Percentiles rank a stretch among this genome's conserved stretches.
Conservation (phyloP, 1,140 invertebrate species). For the Wasmannia auropunctata region DNA sequence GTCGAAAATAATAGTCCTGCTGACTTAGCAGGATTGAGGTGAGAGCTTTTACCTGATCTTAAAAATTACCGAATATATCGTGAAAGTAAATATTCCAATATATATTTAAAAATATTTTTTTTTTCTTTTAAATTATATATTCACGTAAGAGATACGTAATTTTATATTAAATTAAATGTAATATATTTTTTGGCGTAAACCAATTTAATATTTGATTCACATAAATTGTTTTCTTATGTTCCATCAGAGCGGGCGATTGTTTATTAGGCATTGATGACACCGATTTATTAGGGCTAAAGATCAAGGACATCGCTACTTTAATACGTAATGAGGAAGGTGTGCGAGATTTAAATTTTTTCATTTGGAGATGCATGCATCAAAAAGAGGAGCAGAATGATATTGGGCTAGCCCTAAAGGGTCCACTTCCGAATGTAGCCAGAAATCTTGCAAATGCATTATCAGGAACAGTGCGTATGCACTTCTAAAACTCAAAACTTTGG, state of each 20-base stretch:
- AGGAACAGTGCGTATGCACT: slow-evolving; percentile 79
- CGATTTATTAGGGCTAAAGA: slow-evolving; percentile 87
- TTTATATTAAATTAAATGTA: background rate
- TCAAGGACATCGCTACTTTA: slow-evolving; percentile 86
- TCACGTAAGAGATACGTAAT: background rate
- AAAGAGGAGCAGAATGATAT: slow-evolving; percentile 81
- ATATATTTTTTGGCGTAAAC: background rate
- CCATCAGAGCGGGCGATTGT: slow-evolving; percentile 87
- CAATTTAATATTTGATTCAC: background rate
- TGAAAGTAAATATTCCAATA: background rate
- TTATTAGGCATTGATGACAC: slow-evolving; percentile 87
- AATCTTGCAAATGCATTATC: slow-evolving; percentile 82
- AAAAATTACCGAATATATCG: slow-evolving; percentile 1
- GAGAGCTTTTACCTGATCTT: slow-evolving; percentile 26
- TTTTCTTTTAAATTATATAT: background rate
- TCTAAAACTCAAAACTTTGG: background rate
- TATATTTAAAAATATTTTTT: background rate
- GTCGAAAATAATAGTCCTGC: slow-evolving; percentile 80
- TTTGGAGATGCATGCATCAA: slow-evolving; percentile 84
- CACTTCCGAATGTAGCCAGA: slow-evolving; percentile 79
- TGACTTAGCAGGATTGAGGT: slow-evolving; percentile 79
- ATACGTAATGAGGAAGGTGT: slow-evolving; percentile 82
- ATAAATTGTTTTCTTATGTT: slow-evolving; percentile 21
- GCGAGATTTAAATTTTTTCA: slow-evolving; percentile 76
- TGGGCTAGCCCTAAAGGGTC: slow-evolving; percentile 77